phyloP scores from a whole-genome alignment of 2,113 vertebrate species.

The Sinosuthora webbiana region DNA sequence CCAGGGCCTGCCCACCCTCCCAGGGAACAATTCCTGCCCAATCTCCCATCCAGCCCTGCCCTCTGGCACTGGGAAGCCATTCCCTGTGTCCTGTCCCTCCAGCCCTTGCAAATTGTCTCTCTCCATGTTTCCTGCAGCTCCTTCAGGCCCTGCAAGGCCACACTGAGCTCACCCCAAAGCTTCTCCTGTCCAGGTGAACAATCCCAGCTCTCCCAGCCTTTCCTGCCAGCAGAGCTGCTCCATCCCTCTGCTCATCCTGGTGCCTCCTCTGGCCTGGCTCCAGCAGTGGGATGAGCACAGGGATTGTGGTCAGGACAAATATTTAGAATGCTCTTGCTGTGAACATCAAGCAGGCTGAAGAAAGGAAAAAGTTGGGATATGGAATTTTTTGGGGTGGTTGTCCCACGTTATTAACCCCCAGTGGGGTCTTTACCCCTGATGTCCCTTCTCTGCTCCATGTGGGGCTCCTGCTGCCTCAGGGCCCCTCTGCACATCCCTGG shows the following conservation, averaged over 20 bases:
- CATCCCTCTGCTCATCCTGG: background rate
- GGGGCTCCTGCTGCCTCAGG: background rate
- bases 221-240: background rate
- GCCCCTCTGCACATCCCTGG: background rate
- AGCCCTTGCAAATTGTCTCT: too few species aligned
- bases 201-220: background rate
- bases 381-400: background rate
- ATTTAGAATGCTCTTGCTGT: background rate
- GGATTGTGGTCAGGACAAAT: background rate
- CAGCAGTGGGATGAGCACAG: background rate
- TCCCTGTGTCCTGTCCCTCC: too few species aligned
- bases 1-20: background rate
- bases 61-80: too few species aligned
- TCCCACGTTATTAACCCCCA: background rate
- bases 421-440: background rate
- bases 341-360: background rate
- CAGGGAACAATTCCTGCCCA: too few species aligned
- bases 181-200: background rate
- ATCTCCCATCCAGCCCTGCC: too few species aligned
- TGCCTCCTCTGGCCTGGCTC: background rate
- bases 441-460: fast-evolving
- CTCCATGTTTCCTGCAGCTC: too few species aligned
- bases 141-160: too few species aligned
- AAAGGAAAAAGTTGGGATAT: background rate
- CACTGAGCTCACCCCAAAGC: background rate